Conservation (phyloP, 2,113 vertebrate species). For the Colinus virginianus region DNA sequence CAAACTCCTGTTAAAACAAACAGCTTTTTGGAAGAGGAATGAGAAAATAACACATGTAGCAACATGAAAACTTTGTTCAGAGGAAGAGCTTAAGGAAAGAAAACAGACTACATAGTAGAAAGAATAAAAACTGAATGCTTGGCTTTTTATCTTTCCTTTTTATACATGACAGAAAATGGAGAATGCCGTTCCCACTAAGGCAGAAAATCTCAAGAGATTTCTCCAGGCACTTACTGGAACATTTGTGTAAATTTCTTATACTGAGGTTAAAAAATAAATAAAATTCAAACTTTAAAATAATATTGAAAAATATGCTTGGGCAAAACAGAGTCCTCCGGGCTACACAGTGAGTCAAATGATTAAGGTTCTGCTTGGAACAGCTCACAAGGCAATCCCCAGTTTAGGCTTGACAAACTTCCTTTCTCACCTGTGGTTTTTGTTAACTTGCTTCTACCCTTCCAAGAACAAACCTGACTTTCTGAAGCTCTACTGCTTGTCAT, state of each 20-base stretch:
- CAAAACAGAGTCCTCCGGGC: constrained; percentile 21
- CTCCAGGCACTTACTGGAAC: background rate
- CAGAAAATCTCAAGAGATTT: background rate
- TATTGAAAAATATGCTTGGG: background rate
- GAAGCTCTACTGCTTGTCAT: constrained; percentile 27
- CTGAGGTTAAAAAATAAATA: constrained; percentile 41
- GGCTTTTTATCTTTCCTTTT: background rate
- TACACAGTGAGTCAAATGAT: background rate
- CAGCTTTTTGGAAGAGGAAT: constrained; percentile 2
- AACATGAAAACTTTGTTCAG: background rate
- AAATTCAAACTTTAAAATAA: background rate
- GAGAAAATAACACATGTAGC: background rate
- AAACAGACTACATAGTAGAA: background rate
- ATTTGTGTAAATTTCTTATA: background rate
- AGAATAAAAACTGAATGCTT: background rate
- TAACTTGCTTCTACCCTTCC: constrained; percentile 25
- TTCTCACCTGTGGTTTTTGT: constrained; percentile 47
- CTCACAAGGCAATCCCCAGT: constrained; percentile 11
- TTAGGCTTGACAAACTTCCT: constrained; percentile 40
- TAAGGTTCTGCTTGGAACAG: constrained; percentile 10
- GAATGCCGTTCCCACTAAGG: background rate
- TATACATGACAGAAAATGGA: background rate
- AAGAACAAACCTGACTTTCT: constrained; percentile 34
- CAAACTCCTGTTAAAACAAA: background rate
- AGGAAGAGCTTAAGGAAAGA: background rate